Base-by-base conservation (phyloP, 1,140 invertebrate genomes). In the Penaeus japonicus region DNA sequence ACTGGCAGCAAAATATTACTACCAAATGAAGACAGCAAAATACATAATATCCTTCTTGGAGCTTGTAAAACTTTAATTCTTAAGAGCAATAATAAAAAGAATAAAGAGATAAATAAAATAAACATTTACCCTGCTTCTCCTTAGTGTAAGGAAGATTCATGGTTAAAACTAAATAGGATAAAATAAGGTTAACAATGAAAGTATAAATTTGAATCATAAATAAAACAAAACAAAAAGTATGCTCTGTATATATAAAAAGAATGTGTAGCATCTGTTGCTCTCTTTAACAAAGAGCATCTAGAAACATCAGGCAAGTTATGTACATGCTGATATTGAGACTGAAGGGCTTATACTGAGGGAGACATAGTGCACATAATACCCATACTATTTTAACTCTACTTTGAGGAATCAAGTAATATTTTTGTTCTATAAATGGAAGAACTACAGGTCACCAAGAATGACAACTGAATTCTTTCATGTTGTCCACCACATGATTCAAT, bases 241-340 rank as follows among this genome's bases (percentile, higher is more conserved):
- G 32, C 47, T 47, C 47, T 47, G 22, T 55, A 59, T 53, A 73
- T 17, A 65, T 81, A 22, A 81, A 32, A 57, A 73, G 35, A 77
- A 22, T 32, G 70, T 81, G 73, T 87, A 62, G 54, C 77, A 55
- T 88, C 53, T 88, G 70, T 55, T 83, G 87, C 70, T 73, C 87
- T 88, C 80, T 84, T 88, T 80, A 88, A 80, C 80, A 83, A 88
- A 83, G 80, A 83, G 80, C 65, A 57, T 78, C 81, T 88, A 88
- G 27, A 47, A 47, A 88, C 81, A 83, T 62, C 65, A 78, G 77
- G 65, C 79, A 87, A 82, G n/a, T 87, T 77, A 87, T 81, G 77
- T 85, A 88, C 87, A 88, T 88, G 87, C 87, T 83, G 39, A 77
- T 84, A 59, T 82, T 75, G 35, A 78, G 62, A 10, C 77, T 53